These are phyloP conservation scores for Anhinga anhinga DNA, from an alignment of 2,113 vertebrate species.

Conservation along the genomic window DNA sequence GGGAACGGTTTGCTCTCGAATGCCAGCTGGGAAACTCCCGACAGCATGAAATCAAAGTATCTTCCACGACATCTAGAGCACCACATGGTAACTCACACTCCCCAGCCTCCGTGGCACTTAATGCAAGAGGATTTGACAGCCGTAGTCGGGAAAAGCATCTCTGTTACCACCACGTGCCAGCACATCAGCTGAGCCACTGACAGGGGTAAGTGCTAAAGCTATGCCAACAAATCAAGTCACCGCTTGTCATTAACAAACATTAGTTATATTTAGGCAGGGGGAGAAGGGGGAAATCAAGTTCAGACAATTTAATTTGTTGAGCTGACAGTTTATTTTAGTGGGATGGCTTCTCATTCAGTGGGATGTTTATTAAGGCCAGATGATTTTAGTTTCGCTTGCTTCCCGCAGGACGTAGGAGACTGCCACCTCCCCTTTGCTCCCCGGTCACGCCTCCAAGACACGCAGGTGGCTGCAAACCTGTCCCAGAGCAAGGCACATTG, in stretches of 20 bases:
- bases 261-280: neutral
- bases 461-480: no score
- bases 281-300: neutral
- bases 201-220: neutral
- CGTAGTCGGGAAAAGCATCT: neutral
- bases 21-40: neutral
- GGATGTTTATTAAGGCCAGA: neutral
- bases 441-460: accelerated
- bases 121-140: neutral
- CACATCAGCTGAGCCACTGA: neutral
- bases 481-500: accelerated
- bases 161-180: neutral
- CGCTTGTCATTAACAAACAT: neutral
- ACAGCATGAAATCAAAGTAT: neutral
- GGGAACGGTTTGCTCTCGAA: neutral
- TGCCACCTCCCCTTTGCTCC: neutral
- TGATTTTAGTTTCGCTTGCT: neutral
- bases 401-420: accelerated
- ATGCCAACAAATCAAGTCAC: neutral
- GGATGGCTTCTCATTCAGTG: neutral
- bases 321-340: neutral
- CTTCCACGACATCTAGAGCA: slow-evolving; percentile 1
- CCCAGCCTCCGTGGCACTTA: neutral
- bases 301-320: neutral
- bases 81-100: neutral